Conservation (phyloP, 2,888 invertebrate genomes). For the Euplexia lucipara region DNA sequence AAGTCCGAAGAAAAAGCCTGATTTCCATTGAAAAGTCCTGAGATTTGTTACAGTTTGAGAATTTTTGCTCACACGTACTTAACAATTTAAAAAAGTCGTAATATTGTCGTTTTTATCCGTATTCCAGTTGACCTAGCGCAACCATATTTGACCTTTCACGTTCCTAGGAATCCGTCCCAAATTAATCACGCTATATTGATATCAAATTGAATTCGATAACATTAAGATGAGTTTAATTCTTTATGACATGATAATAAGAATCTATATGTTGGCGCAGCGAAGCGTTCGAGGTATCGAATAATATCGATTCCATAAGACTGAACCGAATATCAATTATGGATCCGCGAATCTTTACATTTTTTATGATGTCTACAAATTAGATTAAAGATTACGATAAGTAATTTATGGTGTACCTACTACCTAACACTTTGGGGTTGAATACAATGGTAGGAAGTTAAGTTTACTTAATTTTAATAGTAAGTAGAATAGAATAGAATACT, state of each 20-base stretch:
- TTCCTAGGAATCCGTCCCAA: background rate
- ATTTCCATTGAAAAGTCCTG: too few relatives aligned
- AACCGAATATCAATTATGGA: slow-evolving; percentile 17
- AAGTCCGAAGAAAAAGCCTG: too few relatives aligned
- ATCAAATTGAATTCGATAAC: background rate
- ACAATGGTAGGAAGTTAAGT: background rate
- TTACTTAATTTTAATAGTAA: too few relatives aligned
- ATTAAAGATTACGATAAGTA: background rate
- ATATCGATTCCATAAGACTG: slow-evolving; percentile 10
- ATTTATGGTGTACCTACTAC: background rate
- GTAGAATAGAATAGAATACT: too few relatives aligned
- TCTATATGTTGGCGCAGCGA: slow-evolving; percentile 1
- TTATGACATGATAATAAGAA: slow-evolving; percentile 1
- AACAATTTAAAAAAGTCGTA: too few relatives aligned
- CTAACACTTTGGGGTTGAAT: background rate
- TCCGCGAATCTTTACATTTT: slow-evolving; percentile 5
- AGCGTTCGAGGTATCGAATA: slow-evolving; percentile 11
- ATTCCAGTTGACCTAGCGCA: background rate
- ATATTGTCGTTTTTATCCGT: background rate
- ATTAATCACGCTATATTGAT: background rate
- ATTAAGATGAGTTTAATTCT: slow-evolving; percentile 8
- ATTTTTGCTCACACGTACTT: too few relatives aligned
- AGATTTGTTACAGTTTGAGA: too few relatives aligned
- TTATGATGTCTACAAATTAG: slow-evolving; percentile 3
- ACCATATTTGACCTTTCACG: too few relatives aligned